Conservation (phyloP, 2,113 vertebrate genomes). For the Zosterops lateralis region DNA sequence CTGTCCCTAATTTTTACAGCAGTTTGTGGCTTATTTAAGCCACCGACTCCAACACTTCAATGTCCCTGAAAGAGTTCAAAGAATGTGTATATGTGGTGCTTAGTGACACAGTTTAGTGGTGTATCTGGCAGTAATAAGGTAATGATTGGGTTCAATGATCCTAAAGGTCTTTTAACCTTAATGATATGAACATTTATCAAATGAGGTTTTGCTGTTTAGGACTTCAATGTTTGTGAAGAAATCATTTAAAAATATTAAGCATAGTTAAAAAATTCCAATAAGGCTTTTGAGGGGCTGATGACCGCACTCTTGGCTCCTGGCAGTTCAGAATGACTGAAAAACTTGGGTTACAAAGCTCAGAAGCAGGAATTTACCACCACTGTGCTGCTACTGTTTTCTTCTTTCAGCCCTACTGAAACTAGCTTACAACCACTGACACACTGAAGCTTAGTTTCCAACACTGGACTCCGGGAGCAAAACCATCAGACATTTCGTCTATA, state of each 20-base stretch:
- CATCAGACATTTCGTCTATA: neutral
- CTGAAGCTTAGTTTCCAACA: neutral
- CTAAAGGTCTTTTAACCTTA: neutral
- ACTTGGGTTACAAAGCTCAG: neutral
- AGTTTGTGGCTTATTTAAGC: neutral
- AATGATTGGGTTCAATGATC: neutral
- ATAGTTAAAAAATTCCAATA: neutral
- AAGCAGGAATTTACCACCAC: neutral
- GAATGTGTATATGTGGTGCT: neutral
- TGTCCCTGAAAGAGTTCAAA: neutral
- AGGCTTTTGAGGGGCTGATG: neutral
- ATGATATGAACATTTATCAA: neutral
- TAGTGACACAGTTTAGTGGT: neutral
- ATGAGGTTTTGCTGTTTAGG: neutral
- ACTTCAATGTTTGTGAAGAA: neutral
- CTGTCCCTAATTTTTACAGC: neutral
- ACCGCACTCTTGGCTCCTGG: neutral
- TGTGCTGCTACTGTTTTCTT: neutral
- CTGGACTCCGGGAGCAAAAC: neutral
- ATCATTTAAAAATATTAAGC: neutral
- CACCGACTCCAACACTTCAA: neutral
- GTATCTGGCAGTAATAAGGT: neutral
- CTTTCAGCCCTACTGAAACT: neutral
- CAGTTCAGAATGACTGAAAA: neutral
- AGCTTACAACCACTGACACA: neutral